These are phyloP conservation scores for Mythimna lalbum DNA, from an alignment of 2,888 invertebrate genomes.

Conservation along the genomic window DNA sequence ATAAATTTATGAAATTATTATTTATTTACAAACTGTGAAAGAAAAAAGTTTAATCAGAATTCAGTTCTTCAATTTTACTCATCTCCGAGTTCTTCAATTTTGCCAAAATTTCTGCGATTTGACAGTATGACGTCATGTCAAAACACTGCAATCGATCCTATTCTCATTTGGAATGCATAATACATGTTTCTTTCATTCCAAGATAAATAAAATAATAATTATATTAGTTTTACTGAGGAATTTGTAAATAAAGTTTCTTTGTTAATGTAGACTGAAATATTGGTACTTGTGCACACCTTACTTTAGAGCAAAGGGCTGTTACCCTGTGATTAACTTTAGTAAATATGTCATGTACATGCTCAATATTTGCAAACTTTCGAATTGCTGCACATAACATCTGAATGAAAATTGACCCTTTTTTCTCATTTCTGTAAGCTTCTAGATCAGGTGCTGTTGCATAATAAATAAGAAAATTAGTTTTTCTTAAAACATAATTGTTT, in stretches of 20 bases:
- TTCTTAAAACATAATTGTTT: conserved; percentile 71
- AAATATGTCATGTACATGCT: conserved; percentile 82
- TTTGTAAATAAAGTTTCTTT: conserved; percentile 81
- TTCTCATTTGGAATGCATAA: too few relatives aligned
- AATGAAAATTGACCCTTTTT: conserved; percentile 83
- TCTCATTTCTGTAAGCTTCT: conserved; percentile 81
- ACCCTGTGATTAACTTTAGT: conserved; percentile 80
- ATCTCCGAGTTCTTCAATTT: too few relatives aligned
- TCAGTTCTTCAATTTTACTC: too few relatives aligned
- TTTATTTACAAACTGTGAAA: too few relatives aligned
- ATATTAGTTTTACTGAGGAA: conserved; percentile 42
- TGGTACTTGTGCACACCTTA: conserved; percentile 78
- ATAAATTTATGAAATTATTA: too few relatives aligned
- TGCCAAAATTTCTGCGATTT: too few relatives aligned
- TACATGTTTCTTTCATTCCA: conserved; percentile 16
- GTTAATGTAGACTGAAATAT: conserved; percentile 78
- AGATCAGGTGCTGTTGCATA: conserved; percentile 87
- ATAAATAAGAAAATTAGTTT: conserved; percentile 82
- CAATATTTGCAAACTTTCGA: conserved; percentile 69
- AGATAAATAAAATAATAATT: background rate
- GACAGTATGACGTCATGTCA: too few relatives aligned
- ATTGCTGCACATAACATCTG: conserved; percentile 79
- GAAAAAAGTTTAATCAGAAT: too few relatives aligned
- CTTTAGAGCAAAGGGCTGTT: conserved; percentile 69
- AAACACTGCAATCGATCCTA: too few relatives aligned